Percentiles rank a stretch among this genome's conserved stretches.
Conservation (phyloP, 2,797 vertebrate species). For the Staurois parvus region DNA sequence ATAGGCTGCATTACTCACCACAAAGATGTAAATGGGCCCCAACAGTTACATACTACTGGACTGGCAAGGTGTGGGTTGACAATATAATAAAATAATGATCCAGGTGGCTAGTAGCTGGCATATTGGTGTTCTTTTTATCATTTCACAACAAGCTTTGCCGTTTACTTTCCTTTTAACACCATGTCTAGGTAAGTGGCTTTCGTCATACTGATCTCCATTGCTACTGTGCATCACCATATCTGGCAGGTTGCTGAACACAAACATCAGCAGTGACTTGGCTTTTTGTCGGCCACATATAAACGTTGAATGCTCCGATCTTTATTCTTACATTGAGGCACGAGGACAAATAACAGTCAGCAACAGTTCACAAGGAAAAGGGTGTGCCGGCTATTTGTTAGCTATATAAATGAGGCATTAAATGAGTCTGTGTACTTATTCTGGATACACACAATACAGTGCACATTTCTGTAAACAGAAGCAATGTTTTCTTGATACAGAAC, state of each 20-base stretch:
- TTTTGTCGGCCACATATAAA: not conserved
- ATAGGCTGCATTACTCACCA: too few relatives aligned
- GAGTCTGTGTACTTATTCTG: conserved; percentile 1
- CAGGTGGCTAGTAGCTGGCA: too few relatives aligned
- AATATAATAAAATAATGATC: too few relatives aligned
- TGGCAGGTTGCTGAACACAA: not conserved
- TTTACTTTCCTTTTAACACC: too few relatives aligned
- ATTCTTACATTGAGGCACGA: conserved; percentile 2
- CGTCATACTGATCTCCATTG: not conserved
- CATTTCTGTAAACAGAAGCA: not conserved
- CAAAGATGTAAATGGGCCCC: too few relatives aligned
- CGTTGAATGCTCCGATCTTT: not conserved
- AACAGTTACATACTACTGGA: too few relatives aligned
- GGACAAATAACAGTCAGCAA: conserved; percentile 16
- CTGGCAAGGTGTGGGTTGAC: too few relatives aligned
- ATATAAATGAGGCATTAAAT: not conserved
- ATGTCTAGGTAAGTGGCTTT: too few relatives aligned
- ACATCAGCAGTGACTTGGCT: not conserved
- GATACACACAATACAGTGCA: not conserved
- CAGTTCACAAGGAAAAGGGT: not conserved
- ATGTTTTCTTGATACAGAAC: not conserved
- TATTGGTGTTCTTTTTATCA: too few relatives aligned
- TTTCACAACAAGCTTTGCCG: too few relatives aligned
- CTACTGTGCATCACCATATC: not conserved
- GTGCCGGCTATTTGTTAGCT: conserved; percentile 26